Evolutionary conservation across 2,797 vertebrate genomes (phyloP).

Genomic region (Pseudochaenichthys georgianus): DNA sequence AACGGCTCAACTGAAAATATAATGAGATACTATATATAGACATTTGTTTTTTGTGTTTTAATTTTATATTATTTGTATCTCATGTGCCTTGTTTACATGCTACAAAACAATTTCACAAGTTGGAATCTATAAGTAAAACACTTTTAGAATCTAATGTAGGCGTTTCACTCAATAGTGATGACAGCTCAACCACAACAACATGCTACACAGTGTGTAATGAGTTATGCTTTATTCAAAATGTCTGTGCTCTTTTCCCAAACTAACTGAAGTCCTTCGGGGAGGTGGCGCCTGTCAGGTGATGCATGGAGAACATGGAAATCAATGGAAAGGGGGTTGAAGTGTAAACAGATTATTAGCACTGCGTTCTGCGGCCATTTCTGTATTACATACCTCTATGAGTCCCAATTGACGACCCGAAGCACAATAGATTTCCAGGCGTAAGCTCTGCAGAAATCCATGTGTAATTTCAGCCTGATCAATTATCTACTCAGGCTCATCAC

Average conservation of each 20-base stretch:
- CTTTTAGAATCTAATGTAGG: too few species aligned
- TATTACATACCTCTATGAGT: constrained; percentile 80
- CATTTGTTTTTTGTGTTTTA: too few species aligned
- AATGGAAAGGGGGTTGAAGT: constrained; percentile 71
- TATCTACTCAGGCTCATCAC: constrained; percentile 79
- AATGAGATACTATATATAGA: too few species aligned
- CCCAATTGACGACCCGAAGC: constrained; percentile 73
- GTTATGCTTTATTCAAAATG: constrained; percentile 21
- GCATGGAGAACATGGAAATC: constrained; percentile 72
- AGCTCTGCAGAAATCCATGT: constrained; percentile 81
- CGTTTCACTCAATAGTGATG: constrained; percentile 1
- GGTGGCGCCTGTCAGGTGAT: constrained; percentile 40
- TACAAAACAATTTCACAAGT: too few species aligned
- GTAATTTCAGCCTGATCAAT: constrained; percentile 86
- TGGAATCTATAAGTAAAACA: too few species aligned
- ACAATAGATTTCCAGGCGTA: constrained; percentile 73
- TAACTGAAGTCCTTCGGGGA: constrained; percentile 39
- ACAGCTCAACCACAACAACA: not conserved
- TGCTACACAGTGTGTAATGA: not conserved
- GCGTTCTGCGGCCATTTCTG: constrained; percentile 74
- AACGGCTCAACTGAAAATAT: too few species aligned
- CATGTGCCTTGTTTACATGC: too few species aligned
- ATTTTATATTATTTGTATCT: too few species aligned
- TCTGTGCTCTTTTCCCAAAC: constrained; percentile 32
- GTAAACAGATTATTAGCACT: constrained; percentile 81